Conservation (phyloP, 2,888 invertebrate genomes). For the Folsomia candida region DNA sequence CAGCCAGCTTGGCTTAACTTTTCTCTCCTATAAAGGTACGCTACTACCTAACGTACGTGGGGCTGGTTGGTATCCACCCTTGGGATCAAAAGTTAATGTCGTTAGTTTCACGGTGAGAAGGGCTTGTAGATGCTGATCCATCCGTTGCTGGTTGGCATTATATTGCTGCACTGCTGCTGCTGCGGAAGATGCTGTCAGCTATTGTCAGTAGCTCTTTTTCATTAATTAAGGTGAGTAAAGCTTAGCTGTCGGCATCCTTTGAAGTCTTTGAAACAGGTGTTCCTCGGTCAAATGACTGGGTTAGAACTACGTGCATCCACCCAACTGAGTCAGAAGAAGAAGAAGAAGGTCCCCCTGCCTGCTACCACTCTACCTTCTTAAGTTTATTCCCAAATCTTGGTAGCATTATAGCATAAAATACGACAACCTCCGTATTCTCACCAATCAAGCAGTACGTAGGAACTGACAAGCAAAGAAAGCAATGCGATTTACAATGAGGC, state of each 20-base stretch:
- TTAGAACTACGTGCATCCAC: constrained; percentile 9
- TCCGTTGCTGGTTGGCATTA: constrained; percentile 1
- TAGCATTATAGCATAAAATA: too few species aligned
- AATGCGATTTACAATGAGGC: not conserved
- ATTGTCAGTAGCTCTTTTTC: constrained; percentile 46
- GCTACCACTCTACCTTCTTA: not conserved
- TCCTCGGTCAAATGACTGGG: constrained; percentile 45
- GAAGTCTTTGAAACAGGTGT: constrained; percentile 47
- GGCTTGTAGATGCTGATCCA: not conserved
- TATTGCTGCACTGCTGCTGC: constrained; percentile 15
- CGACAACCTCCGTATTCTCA: not conserved
- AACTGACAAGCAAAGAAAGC: not conserved
- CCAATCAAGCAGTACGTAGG: too few species aligned
- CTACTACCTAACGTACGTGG: too few species aligned
- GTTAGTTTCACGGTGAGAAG: constrained; percentile 10
- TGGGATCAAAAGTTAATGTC: not conserved
- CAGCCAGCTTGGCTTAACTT: too few species aligned
- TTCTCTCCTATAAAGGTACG: too few species aligned
- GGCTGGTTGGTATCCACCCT: too few species aligned
- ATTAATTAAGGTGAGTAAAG: constrained; percentile 47
- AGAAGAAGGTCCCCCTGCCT: not conserved
- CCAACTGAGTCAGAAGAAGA: not conserved
- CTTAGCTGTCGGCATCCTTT: constrained; percentile 42
- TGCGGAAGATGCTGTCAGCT: constrained; percentile 30
- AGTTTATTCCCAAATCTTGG: not conserved